Evolutionary conservation across 2,113 vertebrate species (phyloP).

Genomic region (Chionodraco myersi): DNA sequence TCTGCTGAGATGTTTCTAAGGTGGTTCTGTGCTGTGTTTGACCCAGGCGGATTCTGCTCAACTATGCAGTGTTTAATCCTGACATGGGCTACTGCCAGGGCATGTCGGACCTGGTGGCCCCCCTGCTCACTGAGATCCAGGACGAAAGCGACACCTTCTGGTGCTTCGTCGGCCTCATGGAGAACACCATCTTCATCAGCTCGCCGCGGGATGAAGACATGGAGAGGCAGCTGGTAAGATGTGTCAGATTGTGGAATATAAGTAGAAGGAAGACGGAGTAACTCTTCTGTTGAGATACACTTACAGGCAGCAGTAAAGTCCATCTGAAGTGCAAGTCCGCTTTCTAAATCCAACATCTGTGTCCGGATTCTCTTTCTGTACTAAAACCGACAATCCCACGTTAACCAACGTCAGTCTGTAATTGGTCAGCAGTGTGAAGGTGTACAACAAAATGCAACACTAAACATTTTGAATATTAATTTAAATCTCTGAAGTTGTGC

Average conservation of each 20-base stretch:
- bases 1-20: slow-evolving; percentile 36
- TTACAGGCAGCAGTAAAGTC: background rate
- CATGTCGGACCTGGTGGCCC: slow-evolving; percentile 98
- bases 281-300: background rate
- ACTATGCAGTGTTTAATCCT: slow-evolving; percentile 95
- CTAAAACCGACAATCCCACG: background rate
- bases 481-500: no score
- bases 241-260: background rate
- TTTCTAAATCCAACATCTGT: background rate
- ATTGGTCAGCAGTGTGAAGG: no score
- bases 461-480: no score
- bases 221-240: slow-evolving; percentile 96
- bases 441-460: no score
- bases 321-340: background rate
- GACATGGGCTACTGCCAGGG: slow-evolving; percentile 96
- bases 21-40: slow-evolving; percentile 16
- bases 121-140: slow-evolving; percentile 93
- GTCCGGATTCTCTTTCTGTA: background rate
- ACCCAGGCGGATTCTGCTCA: slow-evolving; percentile 92
- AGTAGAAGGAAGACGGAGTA: background rate
- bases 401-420: background rate
- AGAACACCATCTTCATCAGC: slow-evolving; percentile 98
- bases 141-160: slow-evolving; percentile 98
- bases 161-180: slow-evolving; percentile 99
- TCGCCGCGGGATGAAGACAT: slow-evolving; percentile 96